Evolutionary conservation across 1,140 invertebrate species (phyloP).

Genomic region (Anastrepha ludens): DNA sequence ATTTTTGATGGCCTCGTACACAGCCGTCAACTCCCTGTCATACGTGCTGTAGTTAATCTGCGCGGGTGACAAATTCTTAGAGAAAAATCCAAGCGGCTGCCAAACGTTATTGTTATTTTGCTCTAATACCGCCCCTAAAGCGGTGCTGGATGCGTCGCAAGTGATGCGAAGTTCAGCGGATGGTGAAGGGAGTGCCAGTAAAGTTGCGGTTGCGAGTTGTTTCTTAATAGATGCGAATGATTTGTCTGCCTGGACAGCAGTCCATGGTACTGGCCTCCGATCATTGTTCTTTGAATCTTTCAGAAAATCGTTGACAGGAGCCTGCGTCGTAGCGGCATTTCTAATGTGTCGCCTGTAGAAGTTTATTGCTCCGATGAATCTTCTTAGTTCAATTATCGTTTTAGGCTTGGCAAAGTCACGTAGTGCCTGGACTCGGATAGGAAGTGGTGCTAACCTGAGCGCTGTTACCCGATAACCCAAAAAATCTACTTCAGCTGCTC

Average conservation of each 20-base stretch:
- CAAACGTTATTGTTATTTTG: constrained; percentile 62
- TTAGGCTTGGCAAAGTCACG: constrained; percentile 27
- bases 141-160: constrained; percentile 69
- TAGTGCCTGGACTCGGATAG: not conserved
- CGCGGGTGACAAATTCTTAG: constrained; percentile 65
- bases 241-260: not conserved
- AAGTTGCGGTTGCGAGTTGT: constrained; percentile 22
- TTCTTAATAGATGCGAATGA: constrained; percentile 10
- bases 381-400: constrained; percentile 42
- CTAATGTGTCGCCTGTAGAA: constrained; percentile 30
- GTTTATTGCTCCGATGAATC: constrained; percentile 44
- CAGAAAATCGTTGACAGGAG: constrained; percentile 23
- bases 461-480: not conserved
- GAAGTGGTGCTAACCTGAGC: not conserved
- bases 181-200: constrained; percentile 39
- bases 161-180: constrained; percentile 3
- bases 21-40: constrained; percentile 72
- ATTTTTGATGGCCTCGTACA: constrained; percentile 63
- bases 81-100: constrained; percentile 72
- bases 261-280: no score
- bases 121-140: constrained; percentile 71
- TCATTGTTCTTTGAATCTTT: constrained; percentile 34
- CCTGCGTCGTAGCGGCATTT: not conserved
- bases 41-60: constrained; percentile 67
- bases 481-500: not conserved